Conservation (phyloP, 2,113 vertebrate species). For the Myrmecobius fasciatus region DNA sequence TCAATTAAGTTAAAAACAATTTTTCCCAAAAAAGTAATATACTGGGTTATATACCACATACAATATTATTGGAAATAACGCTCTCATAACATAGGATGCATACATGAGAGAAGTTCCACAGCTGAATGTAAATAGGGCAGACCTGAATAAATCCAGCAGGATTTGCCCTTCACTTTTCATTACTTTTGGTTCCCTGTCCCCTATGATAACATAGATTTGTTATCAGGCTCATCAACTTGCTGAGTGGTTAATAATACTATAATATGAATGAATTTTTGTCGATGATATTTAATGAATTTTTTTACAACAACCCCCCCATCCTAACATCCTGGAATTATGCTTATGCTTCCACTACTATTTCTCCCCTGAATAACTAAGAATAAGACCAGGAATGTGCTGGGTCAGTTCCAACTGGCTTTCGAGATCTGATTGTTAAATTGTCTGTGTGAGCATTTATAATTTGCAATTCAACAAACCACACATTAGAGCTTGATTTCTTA, state of each 20-base stretch:
- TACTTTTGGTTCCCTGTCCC: neutral
- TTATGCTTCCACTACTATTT: conserved; percentile 31
- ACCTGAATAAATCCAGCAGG: conserved; percentile 22
- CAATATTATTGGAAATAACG: neutral
- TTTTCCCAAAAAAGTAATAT: conserved; percentile 32
- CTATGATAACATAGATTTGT: neutral
- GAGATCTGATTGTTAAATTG: neutral
- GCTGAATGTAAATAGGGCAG: neutral
- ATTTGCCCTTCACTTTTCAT: neutral
- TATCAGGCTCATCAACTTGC: neutral
- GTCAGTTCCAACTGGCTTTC: neutral
- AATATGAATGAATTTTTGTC: conserved; percentile 8
- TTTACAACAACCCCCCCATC: neutral
- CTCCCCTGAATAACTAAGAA: neutral
- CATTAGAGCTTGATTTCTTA: neutral
- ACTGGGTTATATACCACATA: neutral
- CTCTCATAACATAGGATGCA: neutral
- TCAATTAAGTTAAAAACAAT: conserved; percentile 45
- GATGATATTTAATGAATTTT: neutral
- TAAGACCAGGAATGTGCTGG: conserved; percentile 4
- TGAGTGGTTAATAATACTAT: neutral
- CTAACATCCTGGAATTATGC: conserved; percentile 5
- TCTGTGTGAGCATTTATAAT: neutral
- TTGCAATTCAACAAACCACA: neutral
- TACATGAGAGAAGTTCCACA: neutral